Evolutionary conservation across 2,797 vertebrate species (phyloP), one percentile per base, ranked within the genome.

Genomic region (Labroides dimidiatus): DNA sequence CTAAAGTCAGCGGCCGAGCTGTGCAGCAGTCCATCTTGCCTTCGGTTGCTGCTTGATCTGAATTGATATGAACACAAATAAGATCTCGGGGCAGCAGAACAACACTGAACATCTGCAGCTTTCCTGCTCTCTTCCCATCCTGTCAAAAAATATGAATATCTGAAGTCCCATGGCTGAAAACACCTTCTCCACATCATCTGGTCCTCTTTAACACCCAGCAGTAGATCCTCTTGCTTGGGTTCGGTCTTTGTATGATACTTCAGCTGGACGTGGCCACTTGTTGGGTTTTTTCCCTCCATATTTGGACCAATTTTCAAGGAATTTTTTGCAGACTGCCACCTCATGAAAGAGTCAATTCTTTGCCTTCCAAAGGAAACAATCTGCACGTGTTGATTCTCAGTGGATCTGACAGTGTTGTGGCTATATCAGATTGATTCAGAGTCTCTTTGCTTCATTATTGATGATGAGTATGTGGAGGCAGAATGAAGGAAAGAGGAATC

Each of bases 151-250:
- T 63, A 64, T 42, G 64, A 64, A 55, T 30, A 80, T 84, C 58
- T 20, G 71, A 89, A 88, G 84, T 61, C 75, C 53, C 24, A 54
- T 43, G 36, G 63, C 67, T 64, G 55, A 83, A 87, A 87, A 80
- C 79, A 74, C 83, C 72, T 85, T 80, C 15, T 7, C 54, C 66
- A 64, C 70, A 56, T 93, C 89, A 90, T 90, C 89, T 91, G 91
- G 82, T 90, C 80, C 84, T 89, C 80, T 64, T 92, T 87, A 88
- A 75, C 83, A 75, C 78, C 69, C 50, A 19, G 20, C 75, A 43
- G 10, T 47, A 43, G 78, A 84, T 71, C 80, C 64, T 50, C 81
- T 79, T 58, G 30, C 59, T 73, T 77, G 65, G 66, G 62, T 57
- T 68, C 62, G 14, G 60, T 61, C 58, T 64, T 82, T 24, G 59